phyloP scores from a whole-genome alignment of 1,140 invertebrate genomes.

The Bombus haemorrhoidalis region DNA sequence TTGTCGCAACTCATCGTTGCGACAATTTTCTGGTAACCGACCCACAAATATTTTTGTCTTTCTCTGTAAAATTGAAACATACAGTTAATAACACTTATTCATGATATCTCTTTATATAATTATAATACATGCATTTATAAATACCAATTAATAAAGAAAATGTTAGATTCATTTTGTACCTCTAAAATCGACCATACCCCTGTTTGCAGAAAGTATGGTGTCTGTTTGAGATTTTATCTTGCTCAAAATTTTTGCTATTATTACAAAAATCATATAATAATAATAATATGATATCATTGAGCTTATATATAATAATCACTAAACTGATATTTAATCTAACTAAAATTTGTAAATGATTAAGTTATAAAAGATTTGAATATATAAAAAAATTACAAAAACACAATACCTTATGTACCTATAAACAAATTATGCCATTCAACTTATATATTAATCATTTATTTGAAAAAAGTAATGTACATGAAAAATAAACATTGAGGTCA shows the following conservation, averaged over 20 bases:
- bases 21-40: conserved; percentile 81
- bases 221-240: conserved; percentile 78
- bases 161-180: conserved; percentile 65
- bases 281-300: conserved; percentile 68
- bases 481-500: conserved; percentile 25
- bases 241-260: conserved; percentile 69
- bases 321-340: neutral
- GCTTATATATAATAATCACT: conserved; percentile 31
- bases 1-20: conserved; percentile 79
- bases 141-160: conserved; percentile 36
- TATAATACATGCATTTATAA: conserved; percentile 29
- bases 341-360: neutral
- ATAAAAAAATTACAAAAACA: conserved; percentile 37
- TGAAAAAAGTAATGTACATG: conserved; percentile 19
- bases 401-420: conserved; percentile 43
- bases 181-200: conserved; percentile 76
- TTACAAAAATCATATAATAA: conserved; percentile 63
- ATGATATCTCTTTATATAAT: neutral
- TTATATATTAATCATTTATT: conserved; percentile 32
- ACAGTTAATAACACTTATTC: conserved; percentile 28
- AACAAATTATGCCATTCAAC: conserved; percentile 26
- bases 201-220: conserved; percentile 73
- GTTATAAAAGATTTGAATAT: conserved; percentile 13
- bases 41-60: conserved; percentile 83
- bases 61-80: conserved; percentile 70